phyloP scores from a whole-genome alignment of 2,113 vertebrate genomes.

The Dolichallabes microphthalmus region DNA sequence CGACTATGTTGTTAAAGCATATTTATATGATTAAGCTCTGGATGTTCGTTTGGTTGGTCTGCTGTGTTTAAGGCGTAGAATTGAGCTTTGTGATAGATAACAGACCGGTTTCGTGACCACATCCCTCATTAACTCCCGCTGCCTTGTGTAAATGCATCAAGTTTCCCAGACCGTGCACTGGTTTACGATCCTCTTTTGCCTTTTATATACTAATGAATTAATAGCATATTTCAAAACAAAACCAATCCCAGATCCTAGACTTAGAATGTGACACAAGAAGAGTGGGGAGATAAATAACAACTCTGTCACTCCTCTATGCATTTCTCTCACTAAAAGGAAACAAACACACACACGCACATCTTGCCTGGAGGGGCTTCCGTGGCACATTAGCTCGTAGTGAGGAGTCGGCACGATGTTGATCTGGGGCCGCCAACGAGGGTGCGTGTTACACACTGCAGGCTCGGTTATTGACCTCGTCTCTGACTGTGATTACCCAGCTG shows the following conservation, averaged over 20 bases:
- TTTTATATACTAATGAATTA: slow-evolving; percentile 13
- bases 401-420: slow-evolving; percentile 62
- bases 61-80: slow-evolving; percentile 61
- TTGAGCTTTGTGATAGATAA: slow-evolving; percentile 73
- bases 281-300: not conserved
- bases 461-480: slow-evolving; percentile 76
- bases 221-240: not conserved
- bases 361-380: slow-evolving; percentile 54
- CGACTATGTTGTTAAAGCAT: slow-evolving; percentile 49
- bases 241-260: not conserved
- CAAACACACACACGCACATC: slow-evolving; percentile 51
- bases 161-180: not conserved
- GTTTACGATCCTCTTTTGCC: not conserved
- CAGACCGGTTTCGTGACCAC: slow-evolving; percentile 60
- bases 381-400: slow-evolving; percentile 54
- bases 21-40: slow-evolving; percentile 54
- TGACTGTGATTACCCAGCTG: slow-evolving; percentile 74
- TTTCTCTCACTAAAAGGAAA: slow-evolving; percentile 47
- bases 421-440: slow-evolving; percentile 50
- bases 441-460: slow-evolving; percentile 70
- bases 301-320: slow-evolving; percentile 36
- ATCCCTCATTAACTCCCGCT: slow-evolving; percentile 36
- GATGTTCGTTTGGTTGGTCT: slow-evolving; percentile 59
- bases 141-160: not conserved
- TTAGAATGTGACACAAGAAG: not conserved